A percentile compares a stretch with the other conserved stretches of the same genome.
phyloP scores from a whole-genome alignment of 2,113 vertebrate species.

The Halichoerus grypus region DNA sequence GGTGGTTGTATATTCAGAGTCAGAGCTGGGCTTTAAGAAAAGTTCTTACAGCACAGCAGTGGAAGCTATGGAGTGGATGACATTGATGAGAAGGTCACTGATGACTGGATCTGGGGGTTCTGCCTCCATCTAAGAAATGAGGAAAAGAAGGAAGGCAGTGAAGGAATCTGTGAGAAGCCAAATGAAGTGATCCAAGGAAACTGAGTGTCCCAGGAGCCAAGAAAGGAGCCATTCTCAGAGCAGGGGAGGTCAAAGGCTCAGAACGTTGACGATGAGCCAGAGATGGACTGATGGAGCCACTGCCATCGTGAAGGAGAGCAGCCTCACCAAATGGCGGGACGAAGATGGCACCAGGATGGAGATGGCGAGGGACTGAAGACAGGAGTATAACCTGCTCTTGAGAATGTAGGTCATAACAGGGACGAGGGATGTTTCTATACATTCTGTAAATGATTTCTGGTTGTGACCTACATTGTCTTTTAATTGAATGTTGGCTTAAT shows the following conservation, averaged over 20 bases:
- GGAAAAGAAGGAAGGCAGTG: not conserved
- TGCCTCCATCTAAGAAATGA: not conserved
- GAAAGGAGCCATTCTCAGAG: not conserved
- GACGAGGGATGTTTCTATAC: not conserved
- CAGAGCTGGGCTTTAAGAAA: not conserved
- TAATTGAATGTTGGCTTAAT: conserved; percentile 23
- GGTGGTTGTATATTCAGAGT: not conserved
- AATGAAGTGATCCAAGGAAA: not conserved
- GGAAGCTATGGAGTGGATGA: not conserved
- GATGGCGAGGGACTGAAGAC: no score
- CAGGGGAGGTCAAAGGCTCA: not conserved
- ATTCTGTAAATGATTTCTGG: not conserved
- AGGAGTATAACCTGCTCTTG: not conserved
- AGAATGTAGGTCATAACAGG: not conserved
- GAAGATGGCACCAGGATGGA: not conserved
- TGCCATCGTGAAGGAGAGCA: rapidly evolving
- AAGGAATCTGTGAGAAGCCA: not conserved
- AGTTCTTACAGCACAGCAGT: no score
- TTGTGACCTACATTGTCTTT: conserved; percentile 11
- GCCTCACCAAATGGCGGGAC: not conserved
- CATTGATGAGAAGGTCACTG: not conserved
- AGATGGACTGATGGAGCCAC: not conserved
- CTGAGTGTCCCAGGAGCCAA: not conserved
- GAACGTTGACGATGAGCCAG: not conserved
- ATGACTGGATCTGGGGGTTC: not conserved